A percentile compares a stretch with the other conserved stretches of the same genome.
These are phyloP conservation scores for Willowsia nigromaculata DNA, from an alignment of 2,888 invertebrate species.

Conservation along the genomic window DNA sequence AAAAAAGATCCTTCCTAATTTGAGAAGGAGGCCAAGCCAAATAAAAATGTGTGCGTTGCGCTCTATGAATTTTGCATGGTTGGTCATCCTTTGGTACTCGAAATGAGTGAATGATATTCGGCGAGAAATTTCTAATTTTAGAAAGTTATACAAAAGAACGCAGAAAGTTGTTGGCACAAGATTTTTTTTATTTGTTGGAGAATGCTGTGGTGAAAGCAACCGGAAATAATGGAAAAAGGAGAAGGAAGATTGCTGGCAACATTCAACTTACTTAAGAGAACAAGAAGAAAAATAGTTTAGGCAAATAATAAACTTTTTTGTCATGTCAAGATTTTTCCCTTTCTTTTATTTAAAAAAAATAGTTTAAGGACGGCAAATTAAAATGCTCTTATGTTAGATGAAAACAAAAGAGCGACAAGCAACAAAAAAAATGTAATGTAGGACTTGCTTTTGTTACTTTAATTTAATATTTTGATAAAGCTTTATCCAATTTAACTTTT, in stretches of 20 bases:
- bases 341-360: neutral
- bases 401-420: neutral
- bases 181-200: conserved; percentile 3
- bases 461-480: neutral
- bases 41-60: conserved; percentile 10
- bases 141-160: conserved; percentile 37
- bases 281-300: conserved; percentile 8
- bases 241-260: conserved; percentile 26
- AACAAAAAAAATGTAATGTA: neutral
- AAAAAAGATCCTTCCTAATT: neutral
- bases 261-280: conserved; percentile 10
- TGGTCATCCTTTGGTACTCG: neutral
- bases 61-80: neutral
- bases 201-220: conserved; percentile 48
- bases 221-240: conserved; percentile 35
- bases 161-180: conserved; percentile 31
- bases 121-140: conserved; percentile 49
- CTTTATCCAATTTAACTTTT: neutral
- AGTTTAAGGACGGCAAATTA: conserved; percentile 18
- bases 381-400: neutral
- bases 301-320: conserved; percentile 24
- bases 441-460: neutral
- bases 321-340: conserved; percentile 25
- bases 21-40: neutral
- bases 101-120: conserved; percentile 10